A percentile compares a stretch with the other conserved stretches of the same genome.
Evolutionary conservation across 2,113 vertebrate species (phyloP).

Genomic region (Donacobius atricapilla): DNA sequence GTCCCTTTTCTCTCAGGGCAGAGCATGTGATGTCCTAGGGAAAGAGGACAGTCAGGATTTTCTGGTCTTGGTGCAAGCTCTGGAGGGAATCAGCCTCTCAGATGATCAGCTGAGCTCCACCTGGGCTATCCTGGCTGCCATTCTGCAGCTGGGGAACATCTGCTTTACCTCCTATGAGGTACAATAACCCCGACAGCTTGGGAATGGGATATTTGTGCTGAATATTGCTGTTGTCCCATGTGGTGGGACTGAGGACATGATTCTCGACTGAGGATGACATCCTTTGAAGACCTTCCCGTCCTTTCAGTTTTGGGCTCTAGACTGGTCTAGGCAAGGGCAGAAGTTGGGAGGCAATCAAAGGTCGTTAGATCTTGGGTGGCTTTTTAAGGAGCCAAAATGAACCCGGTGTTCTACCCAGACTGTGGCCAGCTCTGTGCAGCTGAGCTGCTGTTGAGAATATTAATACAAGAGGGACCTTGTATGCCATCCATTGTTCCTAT

Average conservation of each 20-base stretch:
- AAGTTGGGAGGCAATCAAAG: not conserved
- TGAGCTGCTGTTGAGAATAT: not conserved
- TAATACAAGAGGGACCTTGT: not conserved
- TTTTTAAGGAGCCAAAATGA: not conserved
- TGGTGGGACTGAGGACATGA: fast-evolving
- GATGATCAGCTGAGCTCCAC: slow-evolving; percentile 75
- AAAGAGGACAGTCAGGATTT: slow-evolving; percentile 86
- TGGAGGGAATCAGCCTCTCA: slow-evolving; percentile 79
- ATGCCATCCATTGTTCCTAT: not conserved
- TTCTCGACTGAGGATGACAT: not conserved
- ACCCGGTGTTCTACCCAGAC: not conserved
- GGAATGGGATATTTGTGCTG: not conserved
- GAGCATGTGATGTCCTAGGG: slow-evolving; percentile 77
- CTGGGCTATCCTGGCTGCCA: slow-evolving; percentile 86
- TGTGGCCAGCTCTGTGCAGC: not conserved
- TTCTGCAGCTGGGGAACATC: slow-evolving; percentile 93
- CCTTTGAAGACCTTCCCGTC: not conserved
- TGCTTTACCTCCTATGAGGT: slow-evolving; percentile 93
- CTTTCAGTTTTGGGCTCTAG: not conserved
- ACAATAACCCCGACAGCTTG: not conserved
- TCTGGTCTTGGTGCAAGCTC: slow-evolving; percentile 74
- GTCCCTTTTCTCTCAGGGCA: slow-evolving; percentile 75
- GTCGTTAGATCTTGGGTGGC: not conserved
- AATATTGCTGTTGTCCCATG: not conserved
- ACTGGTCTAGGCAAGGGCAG: not conserved